Base-by-base conservation (phyloP, 1,140 invertebrate species). In the Neodiprion fabricii region DNA sequence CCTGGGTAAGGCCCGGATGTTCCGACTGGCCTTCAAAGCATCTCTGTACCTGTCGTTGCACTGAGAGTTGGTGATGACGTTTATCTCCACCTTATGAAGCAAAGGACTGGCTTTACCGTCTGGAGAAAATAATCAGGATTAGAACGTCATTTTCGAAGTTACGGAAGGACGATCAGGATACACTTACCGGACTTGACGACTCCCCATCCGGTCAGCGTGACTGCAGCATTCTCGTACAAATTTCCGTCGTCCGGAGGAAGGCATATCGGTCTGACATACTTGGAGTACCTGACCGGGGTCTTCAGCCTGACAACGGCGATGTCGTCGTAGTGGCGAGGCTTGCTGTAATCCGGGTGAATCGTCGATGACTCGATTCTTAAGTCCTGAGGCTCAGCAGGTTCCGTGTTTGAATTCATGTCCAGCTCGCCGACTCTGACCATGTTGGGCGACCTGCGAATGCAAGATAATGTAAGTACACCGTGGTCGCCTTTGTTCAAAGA, bases 301-400 rank as follows among this genome's bases (percentile, higher is more conserved):
- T 78, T 78, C 68, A 92, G 71, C 75, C 84, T 86, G 7, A 91
- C 67, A 2, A 91, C 77, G 0, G 89, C 90, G 14, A 91, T 87
- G 75, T 91, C 91, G 76, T 90, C 78, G 67, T 90, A 90, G 68
- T 82, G 78, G 3, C 72, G 70, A 21, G 84, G 87, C n/a, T 81
- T 79, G 49, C 81, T 84, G 76, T 90, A 90, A 10, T 79, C 73
- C 1, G 89, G 89, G 78, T 90, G 89, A 61, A 61, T 61, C 11
- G n/a, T 17, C 53, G 53, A 61, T 8, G 53, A 7, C n/a, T 61
- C 53, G n/a, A 61, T 61, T 9, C 0, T 3, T 17, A 9, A 61
- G n/a, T 61, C 53, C 53, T 61, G 53, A 9, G 53, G 53, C 11
- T 5, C 53, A 5, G 53, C 53, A 0, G 53, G 53, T 61, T 61